These are phyloP conservation scores for Lycocorax pyrrhopterus DNA, from an alignment of 2,113 vertebrate genomes.

Conservation along the genomic window DNA sequence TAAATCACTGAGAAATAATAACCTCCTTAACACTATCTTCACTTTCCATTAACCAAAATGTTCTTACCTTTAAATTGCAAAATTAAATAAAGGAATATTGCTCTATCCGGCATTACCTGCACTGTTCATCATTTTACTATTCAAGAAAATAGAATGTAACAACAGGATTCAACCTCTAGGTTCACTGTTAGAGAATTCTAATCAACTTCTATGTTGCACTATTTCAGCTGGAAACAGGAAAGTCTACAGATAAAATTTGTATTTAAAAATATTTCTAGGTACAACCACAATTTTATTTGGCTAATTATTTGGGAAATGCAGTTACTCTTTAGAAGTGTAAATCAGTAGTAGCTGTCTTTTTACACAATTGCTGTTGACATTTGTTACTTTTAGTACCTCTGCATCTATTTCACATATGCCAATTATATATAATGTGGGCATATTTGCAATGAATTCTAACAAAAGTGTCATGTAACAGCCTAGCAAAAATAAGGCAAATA, in stretches of 20 bases:
- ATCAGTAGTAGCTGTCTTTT: not conserved
- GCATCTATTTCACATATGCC: not conserved
- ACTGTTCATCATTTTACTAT: conserved; percentile 8
- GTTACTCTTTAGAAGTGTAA: not conserved
- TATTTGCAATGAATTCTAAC: not conserved
- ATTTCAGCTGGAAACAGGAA: not conserved
- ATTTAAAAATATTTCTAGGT: not conserved
- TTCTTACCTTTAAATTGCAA: conserved; percentile 18
- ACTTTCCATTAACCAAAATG: conserved; percentile 29
- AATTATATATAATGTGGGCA: not conserved
- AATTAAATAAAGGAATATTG: conserved; percentile 26
- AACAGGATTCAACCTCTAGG: not conserved
- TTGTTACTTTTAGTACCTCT: not conserved
- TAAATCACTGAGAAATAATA: conserved; percentile 26
- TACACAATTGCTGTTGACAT: not conserved
- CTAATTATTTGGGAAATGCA: not conserved
- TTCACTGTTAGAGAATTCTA: not conserved
- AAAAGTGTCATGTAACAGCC: not conserved
- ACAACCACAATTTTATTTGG: not conserved
- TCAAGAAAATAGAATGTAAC: not conserved
- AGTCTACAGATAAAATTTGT: not conserved
- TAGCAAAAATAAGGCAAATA: not conserved
- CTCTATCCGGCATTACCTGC: not conserved
- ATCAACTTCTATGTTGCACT: not conserved
- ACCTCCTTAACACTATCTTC: not conserved